phyloP scores from a whole-genome alignment of 2,888 invertebrate genomes.

The Calameuta idolon region DNA sequence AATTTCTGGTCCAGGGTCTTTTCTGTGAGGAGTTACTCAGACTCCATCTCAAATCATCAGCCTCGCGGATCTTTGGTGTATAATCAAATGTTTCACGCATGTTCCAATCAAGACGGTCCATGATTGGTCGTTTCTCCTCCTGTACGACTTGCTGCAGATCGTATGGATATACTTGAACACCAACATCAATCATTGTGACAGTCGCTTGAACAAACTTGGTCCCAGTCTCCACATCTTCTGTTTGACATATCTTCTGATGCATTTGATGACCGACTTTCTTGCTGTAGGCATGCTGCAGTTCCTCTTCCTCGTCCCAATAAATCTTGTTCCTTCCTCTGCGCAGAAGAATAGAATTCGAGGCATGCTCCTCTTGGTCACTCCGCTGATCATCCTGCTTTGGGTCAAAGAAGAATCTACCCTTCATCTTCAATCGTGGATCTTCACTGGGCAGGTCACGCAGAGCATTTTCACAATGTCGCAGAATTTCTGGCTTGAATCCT shows the following conservation, averaged over 20 bases:
- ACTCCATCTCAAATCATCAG: slow-evolving; percentile 57
- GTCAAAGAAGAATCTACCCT: slow-evolving; percentile 62
- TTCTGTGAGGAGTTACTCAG: slow-evolving; percentile 54
- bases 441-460: slow-evolving; percentile 58
- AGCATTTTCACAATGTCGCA: slow-evolving; percentile 61
- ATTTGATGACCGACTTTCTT: slow-evolving; percentile 28
- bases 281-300: slow-evolving; percentile 19
- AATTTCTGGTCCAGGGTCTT: slow-evolving; percentile 37
- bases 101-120: slow-evolving; percentile 61
- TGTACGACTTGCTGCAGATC: slow-evolving; percentile 32
- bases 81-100: slow-evolving; percentile 55
- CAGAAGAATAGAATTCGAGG: slow-evolving; percentile 59
- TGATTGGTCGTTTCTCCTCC: slow-evolving; percentile 56
- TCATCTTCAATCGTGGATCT: slow-evolving; percentile 61
- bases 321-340: slow-evolving; percentile 52
- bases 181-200: slow-evolving; percentile 38
- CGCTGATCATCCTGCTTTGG: slow-evolving; percentile 37
- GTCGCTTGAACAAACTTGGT: slow-evolving; percentile 39
- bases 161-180: slow-evolving; percentile 36
- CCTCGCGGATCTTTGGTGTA: slow-evolving; percentile 44
- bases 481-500: slow-evolving; percentile 64
- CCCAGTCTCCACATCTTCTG: slow-evolving; percentile 48
- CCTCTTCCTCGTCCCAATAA: slow-evolving; percentile 54
- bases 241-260: slow-evolving; percentile 63
- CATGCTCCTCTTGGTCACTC: slow-evolving; percentile 30